Percentiles rank a stretch among this genome's conserved stretches.
Conservation (phyloP, 2,888 invertebrate genomes). For the Drosophila tanythrix region DNA sequence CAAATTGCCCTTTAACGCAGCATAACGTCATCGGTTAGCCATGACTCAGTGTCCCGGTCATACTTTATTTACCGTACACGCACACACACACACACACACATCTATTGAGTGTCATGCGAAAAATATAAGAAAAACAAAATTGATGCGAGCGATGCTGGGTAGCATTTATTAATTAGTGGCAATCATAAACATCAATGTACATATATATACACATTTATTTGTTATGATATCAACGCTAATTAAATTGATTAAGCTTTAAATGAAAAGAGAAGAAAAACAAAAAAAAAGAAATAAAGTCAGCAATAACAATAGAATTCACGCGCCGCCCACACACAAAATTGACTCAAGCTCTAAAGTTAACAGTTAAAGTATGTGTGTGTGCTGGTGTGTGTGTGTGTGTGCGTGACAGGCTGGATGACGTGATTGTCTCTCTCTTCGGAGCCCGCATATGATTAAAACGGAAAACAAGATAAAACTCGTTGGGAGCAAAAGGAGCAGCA, state of each 20-base stretch:
- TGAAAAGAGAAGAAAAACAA: constrained; percentile 14
- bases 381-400: constrained; percentile 28
- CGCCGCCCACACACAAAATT: constrained; percentile 33
- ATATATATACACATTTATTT: constrained; percentile 3
- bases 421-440: constrained; percentile 68
- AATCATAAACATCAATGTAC: constrained; percentile 31
- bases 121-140: constrained; percentile 49
- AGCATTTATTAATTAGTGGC: constrained; percentile 48
- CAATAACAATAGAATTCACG: constrained; percentile 58
- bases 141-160: constrained; percentile 52
- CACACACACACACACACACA: constrained; percentile 28
- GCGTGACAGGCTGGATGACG: constrained; percentile 75
- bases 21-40: constrained; percentile 72
- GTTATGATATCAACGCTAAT: constrained; percentile 27
- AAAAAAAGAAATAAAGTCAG: constrained; percentile 22
- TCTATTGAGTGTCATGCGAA: constrained; percentile 22
- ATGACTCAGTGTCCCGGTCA: constrained; percentile 70
- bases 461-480: constrained; percentile 79
- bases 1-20: constrained; percentile 74
- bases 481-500: constrained; percentile 73
- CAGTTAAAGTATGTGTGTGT: constrained; percentile 29
- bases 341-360: constrained; percentile 66
- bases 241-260: constrained; percentile 64
- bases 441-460: constrained; percentile 80
- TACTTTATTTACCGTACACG: constrained; percentile 68